Percentiles rank a stretch among this genome's conserved stretches.
phyloP scores from a whole-genome alignment of 2,888 invertebrate genomes.

The Odontocolon sp. region DNA sequence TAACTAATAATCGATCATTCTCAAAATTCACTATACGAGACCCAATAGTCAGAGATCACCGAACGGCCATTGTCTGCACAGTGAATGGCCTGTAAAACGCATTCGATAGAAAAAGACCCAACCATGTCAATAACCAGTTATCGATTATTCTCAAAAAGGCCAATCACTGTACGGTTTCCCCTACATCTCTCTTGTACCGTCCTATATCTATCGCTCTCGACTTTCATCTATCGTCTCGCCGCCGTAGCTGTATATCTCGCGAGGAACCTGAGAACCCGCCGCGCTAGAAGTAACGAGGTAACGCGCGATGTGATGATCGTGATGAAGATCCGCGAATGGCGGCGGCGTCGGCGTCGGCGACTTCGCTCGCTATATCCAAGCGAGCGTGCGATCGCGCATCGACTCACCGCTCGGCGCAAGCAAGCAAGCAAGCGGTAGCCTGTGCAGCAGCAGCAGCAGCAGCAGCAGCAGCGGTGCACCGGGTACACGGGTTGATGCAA shows the following conservation, averaged over 20 bases:
- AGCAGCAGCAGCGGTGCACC: slow-evolving; percentile 20
- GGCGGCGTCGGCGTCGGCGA: slow-evolving; percentile 33
- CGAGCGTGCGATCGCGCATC: neutral
- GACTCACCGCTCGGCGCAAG: neutral
- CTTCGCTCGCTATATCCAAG: slow-evolving; percentile 19
- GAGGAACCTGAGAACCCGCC: neutral
- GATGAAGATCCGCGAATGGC: slow-evolving; percentile 47
- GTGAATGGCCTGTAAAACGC: too few species aligned
- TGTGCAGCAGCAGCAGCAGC: too few species aligned
- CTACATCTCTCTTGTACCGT: too few species aligned
- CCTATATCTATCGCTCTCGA: neutral
- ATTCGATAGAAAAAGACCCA: too few species aligned
- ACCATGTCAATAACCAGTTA: too few species aligned
- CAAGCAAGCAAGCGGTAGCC: slow-evolving; percentile 3
- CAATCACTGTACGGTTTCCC: too few species aligned
- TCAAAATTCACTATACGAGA: too few species aligned
- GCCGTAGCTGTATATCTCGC: neutral
- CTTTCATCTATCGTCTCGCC: neutral
- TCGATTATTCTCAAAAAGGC: too few species aligned
- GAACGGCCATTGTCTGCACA: too few species aligned
- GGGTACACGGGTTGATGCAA: slow-evolving; percentile 55
- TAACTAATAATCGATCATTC: too few species aligned
- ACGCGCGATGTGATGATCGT: slow-evolving; percentile 24
- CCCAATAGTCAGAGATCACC: too few species aligned
- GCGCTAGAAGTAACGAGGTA: slow-evolving; percentile 28